Percentiles rank a stretch among this genome's conserved stretches.
Conservation (phyloP, 2,888 invertebrate species). For the Diaprepes abbreviatus region DNA sequence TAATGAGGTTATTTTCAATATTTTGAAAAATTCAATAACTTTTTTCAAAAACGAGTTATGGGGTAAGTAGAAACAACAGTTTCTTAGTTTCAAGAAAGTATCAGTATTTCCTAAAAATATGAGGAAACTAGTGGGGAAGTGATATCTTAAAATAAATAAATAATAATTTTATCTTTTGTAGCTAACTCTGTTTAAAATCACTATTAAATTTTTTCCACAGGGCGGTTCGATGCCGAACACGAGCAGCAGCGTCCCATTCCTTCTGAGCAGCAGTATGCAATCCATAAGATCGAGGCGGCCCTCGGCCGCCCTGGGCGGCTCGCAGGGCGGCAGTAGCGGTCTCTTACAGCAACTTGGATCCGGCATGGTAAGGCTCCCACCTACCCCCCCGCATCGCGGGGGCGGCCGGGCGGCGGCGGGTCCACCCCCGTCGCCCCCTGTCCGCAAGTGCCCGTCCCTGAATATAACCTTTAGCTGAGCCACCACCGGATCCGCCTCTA, state of each 20-base stretch:
- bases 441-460: slow-evolving; percentile 83
- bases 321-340: slow-evolving; percentile 60
- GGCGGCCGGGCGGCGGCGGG: slow-evolving; percentile 50
- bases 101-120: too few relatives aligned
- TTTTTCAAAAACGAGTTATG: too few relatives aligned
- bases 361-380: slow-evolving; percentile 89
- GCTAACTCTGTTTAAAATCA: neutral
- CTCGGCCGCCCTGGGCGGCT: slow-evolving; percentile 76
- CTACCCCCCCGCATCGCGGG: slow-evolving; percentile 44
- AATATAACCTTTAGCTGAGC: slow-evolving; percentile 77
- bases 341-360: slow-evolving; percentile 90
- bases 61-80: too few relatives aligned
- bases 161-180: neutral
- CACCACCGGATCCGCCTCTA: slow-evolving; percentile 57
- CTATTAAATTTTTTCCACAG: slow-evolving; percentile 65
- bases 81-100: too few relatives aligned
- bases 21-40: too few relatives aligned
- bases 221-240: slow-evolving; percentile 93
- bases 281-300: slow-evolving; percentile 82
- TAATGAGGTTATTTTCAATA: too few relatives aligned
- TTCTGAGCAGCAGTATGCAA: slow-evolving; percentile 85
- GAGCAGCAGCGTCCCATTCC: slow-evolving; percentile 88
- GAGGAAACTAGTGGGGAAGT: too few relatives aligned
- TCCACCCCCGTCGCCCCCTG: slow-evolving; percentile 61
- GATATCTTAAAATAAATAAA: too few relatives aligned